Base-by-base conservation (phyloP, 2,113 vertebrate genomes). In the Empidonax alnorum region DNA sequence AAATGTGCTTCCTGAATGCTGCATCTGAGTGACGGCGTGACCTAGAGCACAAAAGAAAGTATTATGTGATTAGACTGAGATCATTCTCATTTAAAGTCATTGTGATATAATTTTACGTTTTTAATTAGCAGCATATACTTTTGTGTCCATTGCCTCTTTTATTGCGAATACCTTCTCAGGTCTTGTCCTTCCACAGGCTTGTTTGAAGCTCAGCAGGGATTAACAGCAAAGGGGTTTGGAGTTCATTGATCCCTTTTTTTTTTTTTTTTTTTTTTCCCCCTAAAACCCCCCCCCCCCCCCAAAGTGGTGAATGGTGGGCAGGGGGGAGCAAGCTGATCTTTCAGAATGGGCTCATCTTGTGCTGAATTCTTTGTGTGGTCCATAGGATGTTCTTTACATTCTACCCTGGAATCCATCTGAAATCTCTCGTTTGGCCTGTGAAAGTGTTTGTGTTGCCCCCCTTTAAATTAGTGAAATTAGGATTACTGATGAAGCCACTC, bases 1-100 rank as follows among this genome's bases (percentile, higher is more conserved):
- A 99, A 99, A 99, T 98, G 98, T 98, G 98, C 98, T 99, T 99
- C 98, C 99, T 99, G 98, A 98, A 98, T 98, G 98, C 98, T 98
- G 97, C 98, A 98, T 98, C 98, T 98, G 98, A 98, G 97, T 98
- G 98, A 97, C 88, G 98, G 97, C 97, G 66, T 98, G 98, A 98
- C 98, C 98, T 95, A 90, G 96, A 98, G 98, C 97, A 99, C 99
- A 99, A 99, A 98, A 98, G 98, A 93, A 93, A 98, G 98, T 98
- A 98, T 99, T 99, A 98, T 99, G 98, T 97, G 98, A 98, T 98
- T 98, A 96, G 96, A 96, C 97, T 97, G 98, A 98, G 98, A 98
- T 98, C 97, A 98, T 98, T 99, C 98, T 98, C 98, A 98, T 98
- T 98, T 98, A 98, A 98, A 98, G 97, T 92, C 98, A 98, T 97